These are phyloP conservation scores for Acronicta aceris DNA, from an alignment of 2,888 invertebrate species.

Conservation along the genomic window DNA sequence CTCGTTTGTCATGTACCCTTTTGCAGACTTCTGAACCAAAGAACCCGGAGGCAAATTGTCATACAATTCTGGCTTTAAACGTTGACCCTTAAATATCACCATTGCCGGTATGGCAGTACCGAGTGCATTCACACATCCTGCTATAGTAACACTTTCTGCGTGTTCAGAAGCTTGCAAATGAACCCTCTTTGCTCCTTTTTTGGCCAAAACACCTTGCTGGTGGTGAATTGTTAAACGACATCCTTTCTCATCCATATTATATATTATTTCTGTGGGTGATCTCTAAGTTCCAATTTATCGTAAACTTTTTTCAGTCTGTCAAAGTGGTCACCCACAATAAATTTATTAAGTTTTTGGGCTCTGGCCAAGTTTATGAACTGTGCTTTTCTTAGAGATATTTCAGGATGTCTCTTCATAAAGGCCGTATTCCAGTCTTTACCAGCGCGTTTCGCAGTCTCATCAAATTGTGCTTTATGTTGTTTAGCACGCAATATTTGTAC, in stretches of 20 bases:
- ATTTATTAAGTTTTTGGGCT: too few species aligned
- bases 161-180: conserved; percentile 49
- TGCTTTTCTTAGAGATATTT: too few species aligned
- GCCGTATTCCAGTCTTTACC: too few species aligned
- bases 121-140: conserved; percentile 31
- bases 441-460: too few species aligned
- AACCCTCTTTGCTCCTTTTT: conserved; percentile 51
- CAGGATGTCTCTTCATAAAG: too few species aligned
- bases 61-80: conserved; percentile 28
- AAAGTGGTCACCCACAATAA: too few species aligned
- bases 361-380: too few species aligned
- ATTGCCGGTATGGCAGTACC: conserved; percentile 42
- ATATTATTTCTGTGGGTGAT: conserved; percentile 45
- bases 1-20: background rate
- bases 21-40: conserved; percentile 37
- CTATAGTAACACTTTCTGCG: conserved; percentile 37
- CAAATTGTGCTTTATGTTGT: too few species aligned
- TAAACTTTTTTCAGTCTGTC: too few species aligned
- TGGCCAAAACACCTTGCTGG: conserved; percentile 49
- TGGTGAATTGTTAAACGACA: conserved; percentile 52
- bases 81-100: conserved; percentile 48
- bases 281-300: too few species aligned
- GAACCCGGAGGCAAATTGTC: conserved; percentile 32
- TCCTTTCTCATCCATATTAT: conserved; percentile 55
- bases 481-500: too few species aligned